Conservation (phyloP, 2,113 vertebrate species). For the Grallaria varia region DNA sequence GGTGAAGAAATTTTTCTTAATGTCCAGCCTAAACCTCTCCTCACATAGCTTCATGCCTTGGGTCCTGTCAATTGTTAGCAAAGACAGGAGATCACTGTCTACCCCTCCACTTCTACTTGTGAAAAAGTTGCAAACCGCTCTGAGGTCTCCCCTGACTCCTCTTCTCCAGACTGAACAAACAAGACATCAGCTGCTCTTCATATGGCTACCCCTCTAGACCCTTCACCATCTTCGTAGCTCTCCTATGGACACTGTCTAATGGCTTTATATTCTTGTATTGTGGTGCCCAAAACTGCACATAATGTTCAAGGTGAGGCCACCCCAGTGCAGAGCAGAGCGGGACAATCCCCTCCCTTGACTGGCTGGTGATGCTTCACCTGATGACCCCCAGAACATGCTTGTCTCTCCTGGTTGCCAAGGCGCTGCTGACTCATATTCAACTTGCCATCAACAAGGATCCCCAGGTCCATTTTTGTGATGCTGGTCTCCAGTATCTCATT, state of each 20-base stretch:
- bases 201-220: accelerated
- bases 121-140: accelerated
- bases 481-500: not conserved
- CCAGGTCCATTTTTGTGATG: not conserved
- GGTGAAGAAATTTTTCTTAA: not conserved
- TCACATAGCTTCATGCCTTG: not conserved
- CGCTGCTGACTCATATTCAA: not conserved
- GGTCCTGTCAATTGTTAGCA: not conserved
- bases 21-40: not conserved
- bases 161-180: not conserved
- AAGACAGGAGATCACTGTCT: not conserved
- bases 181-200: not conserved
- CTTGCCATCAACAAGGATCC: not conserved
- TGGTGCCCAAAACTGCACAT: not conserved
- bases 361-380: accelerated
- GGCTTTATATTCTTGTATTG: not conserved
- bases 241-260: not conserved
- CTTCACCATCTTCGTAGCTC: not conserved
- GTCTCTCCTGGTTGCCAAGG: not conserved
- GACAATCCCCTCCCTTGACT: not conserved
- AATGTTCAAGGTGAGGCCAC: accelerated
- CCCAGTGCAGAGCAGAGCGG: not conserved
- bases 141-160: not conserved
- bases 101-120: not conserved
- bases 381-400: accelerated